Evolutionary conservation across 2,113 vertebrate genomes (phyloP).

Genomic region (Elanus axillaris): DNA sequence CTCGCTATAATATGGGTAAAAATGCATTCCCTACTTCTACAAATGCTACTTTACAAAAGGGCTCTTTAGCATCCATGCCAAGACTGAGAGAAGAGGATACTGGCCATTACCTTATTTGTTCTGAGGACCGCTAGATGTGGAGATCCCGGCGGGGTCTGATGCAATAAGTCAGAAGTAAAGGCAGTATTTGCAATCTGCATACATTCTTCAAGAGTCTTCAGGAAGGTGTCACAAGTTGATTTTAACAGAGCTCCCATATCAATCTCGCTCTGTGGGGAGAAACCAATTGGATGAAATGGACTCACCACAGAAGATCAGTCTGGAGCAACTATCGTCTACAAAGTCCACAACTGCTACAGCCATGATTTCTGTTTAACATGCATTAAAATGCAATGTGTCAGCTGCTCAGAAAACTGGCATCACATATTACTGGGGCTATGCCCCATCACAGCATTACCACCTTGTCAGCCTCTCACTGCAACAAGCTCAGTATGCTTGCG

Average conservation of each 20-base stretch:
- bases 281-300: conserved; percentile 10
- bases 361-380: background rate
- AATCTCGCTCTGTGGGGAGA: conserved; percentile 73
- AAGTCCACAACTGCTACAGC: background rate
- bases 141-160: conserved; percentile 83
- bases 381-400: background rate
- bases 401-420: background rate
- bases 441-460: background rate
- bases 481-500: background rate
- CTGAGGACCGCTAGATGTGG: conserved; percentile 84
- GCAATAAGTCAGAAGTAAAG: conserved; percentile 82
- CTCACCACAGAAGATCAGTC: background rate
- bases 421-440: background rate
- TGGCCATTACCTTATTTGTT: conserved; percentile 80
- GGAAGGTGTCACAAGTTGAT: conserved; percentile 93
- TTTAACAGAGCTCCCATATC: conserved; percentile 88
- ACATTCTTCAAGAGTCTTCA: conserved; percentile 96
- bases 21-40: background rate
- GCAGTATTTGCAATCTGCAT: conserved; percentile 94
- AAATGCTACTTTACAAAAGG: background rate
- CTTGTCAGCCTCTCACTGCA: background rate
- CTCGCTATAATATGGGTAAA: background rate
- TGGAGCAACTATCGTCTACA: background rate
- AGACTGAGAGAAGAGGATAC: background rate
- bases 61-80: background rate